Base-by-base conservation (phyloP, 2,888 invertebrate species). In the Synergus laeviventris region DNA sequence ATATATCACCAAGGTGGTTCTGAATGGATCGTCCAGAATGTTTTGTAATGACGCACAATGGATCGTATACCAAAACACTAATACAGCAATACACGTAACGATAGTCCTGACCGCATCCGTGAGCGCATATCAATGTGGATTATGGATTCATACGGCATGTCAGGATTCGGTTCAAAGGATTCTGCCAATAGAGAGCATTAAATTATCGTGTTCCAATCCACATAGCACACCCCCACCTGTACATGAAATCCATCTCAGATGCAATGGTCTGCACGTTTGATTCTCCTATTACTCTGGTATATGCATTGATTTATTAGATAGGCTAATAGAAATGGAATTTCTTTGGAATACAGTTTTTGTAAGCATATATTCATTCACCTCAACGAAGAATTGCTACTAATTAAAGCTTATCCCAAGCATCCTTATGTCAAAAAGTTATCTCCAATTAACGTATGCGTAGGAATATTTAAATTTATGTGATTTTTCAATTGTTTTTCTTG, bases 11-110 rank as follows among this genome's bases (percentile, higher is more conserved):
- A 74, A 77, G 78, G 79, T 79, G 76, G 54, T 74, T 54, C 81
- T 80, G 83, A 83, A 83, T 80, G 82, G 81, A 81, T 83, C 64
- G 75, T 60, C 76, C 78, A 77, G 79, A 84, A 84, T 81, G 83
- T 83, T 82, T 82, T 81, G 82, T 80, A 83, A 82, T 81, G 81
- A 81, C 60, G 73, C 79, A 81, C 81, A 80, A 83, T 84, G 78
- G 76, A 73, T 75, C 78, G 75, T 61, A 70, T 45, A 75, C 70
- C 66, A 64, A 74, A 31, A 70, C 70, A 36, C 45, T 11, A 54
- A 54, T 54, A 11, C n/a, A 54, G n/a, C 66, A 66, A 24, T 49
- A 70, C 70, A 49, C 45, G 16, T 49, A 49, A 70, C 49, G 62
- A 62, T 18, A 62, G n/a, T 2, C 62, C 62, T 62, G n/a, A 39